Evolutionary conservation across 2,113 vertebrate genomes (phyloP).

Genomic region (Carollia perspicillata): DNA sequence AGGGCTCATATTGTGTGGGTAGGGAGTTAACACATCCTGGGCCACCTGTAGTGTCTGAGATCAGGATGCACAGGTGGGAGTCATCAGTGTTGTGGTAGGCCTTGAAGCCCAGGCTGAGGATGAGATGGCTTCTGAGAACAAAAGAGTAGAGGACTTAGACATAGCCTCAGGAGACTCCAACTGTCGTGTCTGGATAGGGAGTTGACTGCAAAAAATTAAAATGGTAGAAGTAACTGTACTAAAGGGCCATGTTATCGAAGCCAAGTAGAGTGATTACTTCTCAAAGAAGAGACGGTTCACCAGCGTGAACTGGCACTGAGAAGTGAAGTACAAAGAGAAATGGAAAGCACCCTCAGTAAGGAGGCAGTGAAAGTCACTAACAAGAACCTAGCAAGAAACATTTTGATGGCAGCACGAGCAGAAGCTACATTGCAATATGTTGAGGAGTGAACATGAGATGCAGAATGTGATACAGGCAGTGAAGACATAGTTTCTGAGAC

Average conservation of each 20-base stretch:
- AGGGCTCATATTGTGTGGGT: not conserved
- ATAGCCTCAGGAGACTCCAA: not conserved
- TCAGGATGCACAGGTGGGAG: not conserved
- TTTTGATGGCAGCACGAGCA: not conserved
- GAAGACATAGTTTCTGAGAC: not conserved
- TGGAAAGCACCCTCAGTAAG: not conserved
- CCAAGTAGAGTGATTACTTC: not conserved
- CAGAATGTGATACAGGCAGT: not conserved
- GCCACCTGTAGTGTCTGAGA: not conserved
- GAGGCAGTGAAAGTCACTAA: not conserved
- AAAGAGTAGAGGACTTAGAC: not conserved
- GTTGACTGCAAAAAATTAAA: not conserved
- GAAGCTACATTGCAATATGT: not conserved
- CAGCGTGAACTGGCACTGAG: not conserved
- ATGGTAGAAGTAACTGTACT: too few species aligned
- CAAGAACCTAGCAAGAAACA: not conserved
- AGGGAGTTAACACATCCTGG: accelerated
- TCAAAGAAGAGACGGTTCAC: not conserved
- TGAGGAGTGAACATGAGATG: not conserved
- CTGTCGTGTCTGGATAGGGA: not conserved
- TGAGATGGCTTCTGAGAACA: not conserved
- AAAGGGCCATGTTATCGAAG: not conserved
- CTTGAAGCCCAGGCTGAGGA: not conserved
- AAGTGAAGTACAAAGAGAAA: not conserved
- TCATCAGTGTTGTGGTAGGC: not conserved